phyloP scores from a whole-genome alignment of 2,888 invertebrate species.

The Idaea dimidiata region DNA sequence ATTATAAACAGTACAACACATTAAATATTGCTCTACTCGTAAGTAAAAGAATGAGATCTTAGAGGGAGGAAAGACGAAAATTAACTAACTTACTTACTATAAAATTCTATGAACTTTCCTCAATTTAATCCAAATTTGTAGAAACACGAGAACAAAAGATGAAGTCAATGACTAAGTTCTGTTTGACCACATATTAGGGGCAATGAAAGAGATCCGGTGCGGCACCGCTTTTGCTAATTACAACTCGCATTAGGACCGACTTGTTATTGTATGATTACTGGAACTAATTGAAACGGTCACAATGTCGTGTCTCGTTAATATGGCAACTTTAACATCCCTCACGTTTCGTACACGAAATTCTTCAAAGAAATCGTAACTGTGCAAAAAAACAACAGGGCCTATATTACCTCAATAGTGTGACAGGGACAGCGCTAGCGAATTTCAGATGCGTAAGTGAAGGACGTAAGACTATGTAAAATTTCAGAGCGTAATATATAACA shows the following conservation, averaged over 20 bases:
- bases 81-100: background rate
- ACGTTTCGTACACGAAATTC: background rate
- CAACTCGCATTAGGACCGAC: conserved; percentile 49
- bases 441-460: no score
- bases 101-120: background rate
- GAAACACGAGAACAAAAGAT: background rate
- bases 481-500: no score
- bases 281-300: conserved; percentile 42
- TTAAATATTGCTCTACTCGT: no score
- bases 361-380: background rate
- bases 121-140: background rate
- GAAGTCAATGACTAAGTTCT: conserved; percentile 30
- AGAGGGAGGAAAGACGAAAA: background rate
- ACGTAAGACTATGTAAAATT: no score
- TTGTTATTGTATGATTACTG: conserved; percentile 41
- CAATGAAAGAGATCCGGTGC: conserved; percentile 60
- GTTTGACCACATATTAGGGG: conserved; percentile 48
- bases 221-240: conserved; percentile 60
- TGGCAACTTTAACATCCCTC: background rate
- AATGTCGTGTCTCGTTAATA: background rate
- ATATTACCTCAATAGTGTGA: no score
- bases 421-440: no score
- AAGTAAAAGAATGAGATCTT: no score
- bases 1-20: no score
- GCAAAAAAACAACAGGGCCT: no score